A percentile compares a stretch with the other conserved stretches of the same genome.
phyloP scores from a whole-genome alignment of 2,888 invertebrate species.

The Athrips mouffetella region DNA sequence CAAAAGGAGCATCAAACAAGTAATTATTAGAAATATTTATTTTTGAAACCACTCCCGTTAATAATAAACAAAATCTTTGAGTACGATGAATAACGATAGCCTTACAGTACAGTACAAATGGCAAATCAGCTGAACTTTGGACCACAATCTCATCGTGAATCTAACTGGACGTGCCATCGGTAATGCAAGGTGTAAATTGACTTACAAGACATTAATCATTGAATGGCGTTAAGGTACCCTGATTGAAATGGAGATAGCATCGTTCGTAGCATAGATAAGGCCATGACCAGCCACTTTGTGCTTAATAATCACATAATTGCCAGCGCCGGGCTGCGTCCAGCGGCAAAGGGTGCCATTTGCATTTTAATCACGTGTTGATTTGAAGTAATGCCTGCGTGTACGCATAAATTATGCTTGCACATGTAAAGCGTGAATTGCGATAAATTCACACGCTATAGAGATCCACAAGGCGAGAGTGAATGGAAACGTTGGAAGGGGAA shows the following conservation, averaged over 20 bases:
- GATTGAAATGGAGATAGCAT: constrained; percentile 15
- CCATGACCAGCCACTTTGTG: constrained; percentile 31
- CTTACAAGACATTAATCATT: constrained; percentile 4
- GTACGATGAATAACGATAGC: too few species aligned
- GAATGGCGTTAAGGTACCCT: constrained; percentile 4
- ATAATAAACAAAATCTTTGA: too few species aligned
- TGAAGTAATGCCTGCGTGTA: constrained; percentile 48
- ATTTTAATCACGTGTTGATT: constrained; percentile 71
- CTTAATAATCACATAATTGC: constrained; percentile 61
- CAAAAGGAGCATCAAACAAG: too few species aligned
- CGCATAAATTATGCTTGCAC: constrained; percentile 49
- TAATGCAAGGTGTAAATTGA: constrained; percentile 18
- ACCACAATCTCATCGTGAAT: too few species aligned
- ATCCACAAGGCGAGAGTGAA: too few species aligned
- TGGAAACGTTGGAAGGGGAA: too few species aligned
- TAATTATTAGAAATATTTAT: too few species aligned
- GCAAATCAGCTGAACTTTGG: too few species aligned
- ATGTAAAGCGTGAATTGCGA: constrained; percentile 28
- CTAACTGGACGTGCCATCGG: background rate
- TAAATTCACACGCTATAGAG: too few species aligned
- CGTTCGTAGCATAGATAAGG: constrained; percentile 20
- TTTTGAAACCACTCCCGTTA: too few species aligned
- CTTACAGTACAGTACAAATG: too few species aligned
- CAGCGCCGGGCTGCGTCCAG: constrained; percentile 36
- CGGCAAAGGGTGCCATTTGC: constrained; percentile 51